A percentile compares a stretch with the other conserved stretches of the same genome.
Conservation (phyloP, 2,113 vertebrate species). For the Myiozetetes cayanensis region DNA sequence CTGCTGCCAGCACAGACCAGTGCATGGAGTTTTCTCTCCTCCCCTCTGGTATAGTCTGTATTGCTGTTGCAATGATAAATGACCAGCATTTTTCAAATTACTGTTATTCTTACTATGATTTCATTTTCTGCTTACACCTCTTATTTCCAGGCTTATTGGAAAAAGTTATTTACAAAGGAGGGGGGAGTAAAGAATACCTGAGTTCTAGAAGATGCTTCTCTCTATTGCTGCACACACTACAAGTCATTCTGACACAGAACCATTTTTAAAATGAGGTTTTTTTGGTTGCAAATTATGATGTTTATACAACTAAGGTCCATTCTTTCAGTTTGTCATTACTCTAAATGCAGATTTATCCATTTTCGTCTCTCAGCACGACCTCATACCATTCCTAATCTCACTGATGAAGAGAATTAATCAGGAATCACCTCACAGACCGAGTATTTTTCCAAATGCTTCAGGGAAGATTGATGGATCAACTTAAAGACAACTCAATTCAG, state of each 20-base stretch:
- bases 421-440: background rate
- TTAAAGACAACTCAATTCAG: background rate
- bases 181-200: background rate
- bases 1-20: background rate
- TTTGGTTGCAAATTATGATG: background rate
- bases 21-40: background rate
- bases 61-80: background rate
- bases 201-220: background rate
- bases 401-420: background rate
- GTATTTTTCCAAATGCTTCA: background rate
- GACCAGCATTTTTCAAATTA: background rate
- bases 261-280: background rate
- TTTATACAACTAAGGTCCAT: background rate
- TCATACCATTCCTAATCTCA: background rate
- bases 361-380: background rate
- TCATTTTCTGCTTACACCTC: conserved; percentile 6
- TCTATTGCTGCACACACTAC: background rate
- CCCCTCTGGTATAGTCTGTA: background rate
- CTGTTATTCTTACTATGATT: background rate
- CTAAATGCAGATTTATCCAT: background rate
- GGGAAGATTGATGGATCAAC: background rate
- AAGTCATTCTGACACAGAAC: background rate
- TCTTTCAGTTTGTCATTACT: background rate
- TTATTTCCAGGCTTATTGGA: background rate
- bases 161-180: background rate